Evolutionary conservation across 2,797 vertebrate genomes (phyloP), one percentile per base, ranked within the genome.

Genomic region (Sardinella longiceps): DNA sequence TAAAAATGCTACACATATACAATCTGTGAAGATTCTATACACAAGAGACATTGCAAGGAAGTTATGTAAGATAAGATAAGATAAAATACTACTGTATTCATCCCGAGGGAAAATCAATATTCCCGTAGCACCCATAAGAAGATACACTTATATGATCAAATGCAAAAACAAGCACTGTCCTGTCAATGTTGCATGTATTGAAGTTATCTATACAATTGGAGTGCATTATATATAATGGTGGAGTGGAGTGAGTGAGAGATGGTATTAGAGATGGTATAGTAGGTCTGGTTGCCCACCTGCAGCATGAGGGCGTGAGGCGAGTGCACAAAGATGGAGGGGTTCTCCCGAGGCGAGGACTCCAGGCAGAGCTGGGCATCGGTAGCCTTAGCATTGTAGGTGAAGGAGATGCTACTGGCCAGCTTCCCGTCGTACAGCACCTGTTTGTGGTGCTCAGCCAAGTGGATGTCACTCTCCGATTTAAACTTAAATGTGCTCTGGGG

Each of bases 241-340:
- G 60, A 14, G 33, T 12, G 28, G 60, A 2, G 25, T 5, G 56
- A 30, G 5, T n/a, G n/a, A 15, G 10, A 33, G 63, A 33, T 5
- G 63, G 63, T 4, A 30, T 5, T n/a, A n/a, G n/a, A n/a, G n/a
- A n/a, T 33, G 28, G 63, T 0, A 30, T 12, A 33, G 60, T 12
- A 25, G 25, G 1, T 7, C 15, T 12, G 48, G 46, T 12, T 58
- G 50, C 87, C 81, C 93, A 98, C 98, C 98, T 99, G 98, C 83
- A 99, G 96, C 98, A 99, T 99, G 86, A 99, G 97, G 86, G 98
- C 97, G 83, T 99, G 98, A 0, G 98, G 98, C 10, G 98, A 98
- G 94, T 99, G 98, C 90, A 99, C 96, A 87, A 99, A 99, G 93
- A 99, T 97, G 30, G 98, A 99, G 86, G 96, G 89, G 37, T 97